These are phyloP conservation scores for Notolepis coatsorum DNA, from an alignment of 2,797 vertebrate species.

Conservation along the genomic window DNA sequence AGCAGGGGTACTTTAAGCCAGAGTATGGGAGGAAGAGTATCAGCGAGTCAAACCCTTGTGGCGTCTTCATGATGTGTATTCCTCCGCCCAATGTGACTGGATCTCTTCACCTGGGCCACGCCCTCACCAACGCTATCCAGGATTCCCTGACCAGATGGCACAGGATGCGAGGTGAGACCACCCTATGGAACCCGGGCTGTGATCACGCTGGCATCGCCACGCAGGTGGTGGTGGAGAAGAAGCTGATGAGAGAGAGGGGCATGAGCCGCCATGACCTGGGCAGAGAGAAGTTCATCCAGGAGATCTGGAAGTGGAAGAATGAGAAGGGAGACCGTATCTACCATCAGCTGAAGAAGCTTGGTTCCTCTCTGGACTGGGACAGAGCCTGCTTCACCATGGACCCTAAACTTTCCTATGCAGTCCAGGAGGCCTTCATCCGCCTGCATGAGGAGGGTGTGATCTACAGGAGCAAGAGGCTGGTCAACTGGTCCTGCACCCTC, in stretches of 20 bases:
- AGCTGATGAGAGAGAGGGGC: conserved; percentile 87
- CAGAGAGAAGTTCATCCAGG: conserved; percentile 86
- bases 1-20: conserved; percentile 92
- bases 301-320: conserved; percentile 95
- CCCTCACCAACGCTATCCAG: conserved; percentile 94
- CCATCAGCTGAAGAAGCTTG: conserved; percentile 91
- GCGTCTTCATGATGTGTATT: conserved; percentile 95
- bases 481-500: conserved; percentile 95
- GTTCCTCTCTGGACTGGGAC: conserved; percentile 94
- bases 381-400: conserved; percentile 96
- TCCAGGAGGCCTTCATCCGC: conserved; percentile 91
- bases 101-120: conserved; percentile 92
- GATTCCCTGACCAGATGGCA: conserved; percentile 93
- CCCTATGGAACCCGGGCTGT: conserved; percentile 94
- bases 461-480: conserved; percentile 92
- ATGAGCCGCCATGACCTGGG: conserved; percentile 90
- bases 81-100: conserved; percentile 95
- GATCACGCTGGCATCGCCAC: conserved; percentile 96
- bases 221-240: conserved; percentile 95
- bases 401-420: conserved; percentile 88
- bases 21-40: conserved; percentile 88
- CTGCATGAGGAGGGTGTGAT: conserved; percentile 91
- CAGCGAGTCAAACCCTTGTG: conserved; percentile 83
- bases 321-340: conserved; percentile 96
- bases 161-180: conserved; percentile 91